phyloP scores from a whole-genome alignment of 2,113 vertebrate species.

The Origma solitaria region DNA sequence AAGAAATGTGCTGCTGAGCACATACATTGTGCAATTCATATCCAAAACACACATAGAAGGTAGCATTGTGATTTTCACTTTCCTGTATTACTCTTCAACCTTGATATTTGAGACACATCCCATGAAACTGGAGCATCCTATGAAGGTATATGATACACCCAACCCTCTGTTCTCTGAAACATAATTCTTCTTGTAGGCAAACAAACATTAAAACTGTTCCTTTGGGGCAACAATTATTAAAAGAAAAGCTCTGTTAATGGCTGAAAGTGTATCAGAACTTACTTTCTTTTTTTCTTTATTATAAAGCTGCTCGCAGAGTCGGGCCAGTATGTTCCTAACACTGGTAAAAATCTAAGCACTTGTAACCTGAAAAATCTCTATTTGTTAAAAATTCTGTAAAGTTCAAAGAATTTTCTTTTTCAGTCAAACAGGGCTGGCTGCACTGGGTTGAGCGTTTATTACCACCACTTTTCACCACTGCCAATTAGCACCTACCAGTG shows the following conservation, averaged over 20 bases:
- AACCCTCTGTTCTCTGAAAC: neutral
- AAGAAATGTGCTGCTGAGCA: neutral
- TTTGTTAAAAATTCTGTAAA: slow-evolving; percentile 42
- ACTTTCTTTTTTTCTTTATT: neutral
- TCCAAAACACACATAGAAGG: neutral
- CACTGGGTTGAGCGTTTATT: slow-evolving; percentile 51
- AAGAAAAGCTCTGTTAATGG: neutral
- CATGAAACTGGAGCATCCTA: neutral
- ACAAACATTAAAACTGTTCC: neutral
- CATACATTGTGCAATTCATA: neutral
- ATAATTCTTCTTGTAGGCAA: neutral
- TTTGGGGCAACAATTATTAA: neutral
- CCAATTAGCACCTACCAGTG: slow-evolving; percentile 63
- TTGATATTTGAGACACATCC: slow-evolving; percentile 8
- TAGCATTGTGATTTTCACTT: neutral
- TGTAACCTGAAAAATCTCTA: neutral
- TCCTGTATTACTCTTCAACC: neutral
- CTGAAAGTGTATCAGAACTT: neutral
- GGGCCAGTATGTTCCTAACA: neutral
- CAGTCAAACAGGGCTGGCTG: neutral
- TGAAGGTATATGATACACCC: neutral
- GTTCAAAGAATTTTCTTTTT: slow-evolving; percentile 59
- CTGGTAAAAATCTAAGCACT: neutral
- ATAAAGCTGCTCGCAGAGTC: neutral
- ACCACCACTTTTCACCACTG: slow-evolving; percentile 16